phyloP scores from a whole-genome alignment of 2,888 invertebrate genomes.

The Epinotia ramella region DNA sequence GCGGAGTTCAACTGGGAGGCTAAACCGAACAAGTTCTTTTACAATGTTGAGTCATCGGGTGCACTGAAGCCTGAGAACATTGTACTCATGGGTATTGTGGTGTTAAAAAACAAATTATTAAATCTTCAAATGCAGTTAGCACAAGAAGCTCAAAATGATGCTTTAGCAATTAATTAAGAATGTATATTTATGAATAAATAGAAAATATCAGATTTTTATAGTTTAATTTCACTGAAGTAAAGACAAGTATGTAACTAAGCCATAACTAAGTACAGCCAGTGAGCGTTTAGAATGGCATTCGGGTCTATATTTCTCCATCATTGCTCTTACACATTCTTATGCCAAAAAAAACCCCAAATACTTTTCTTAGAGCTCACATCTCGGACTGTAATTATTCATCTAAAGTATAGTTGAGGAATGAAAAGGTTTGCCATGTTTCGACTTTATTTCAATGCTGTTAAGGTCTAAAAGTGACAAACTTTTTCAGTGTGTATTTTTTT shows the following conservation, averaged over 20 bases:
- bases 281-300: too few relatives aligned
- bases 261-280: too few relatives aligned
- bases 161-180: conserved; percentile 88
- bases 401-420: not conserved
- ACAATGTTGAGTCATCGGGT: conserved; percentile 98
- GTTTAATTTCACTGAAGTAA: conserved; percentile 11
- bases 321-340: too few relatives aligned
- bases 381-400: not conserved
- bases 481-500: too few relatives aligned
- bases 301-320: too few relatives aligned
- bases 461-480: too few relatives aligned
- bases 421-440: too few relatives aligned
- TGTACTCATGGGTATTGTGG: conserved; percentile 96
- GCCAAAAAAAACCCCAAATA: too few relatives aligned
- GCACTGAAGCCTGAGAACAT: conserved; percentile 98
- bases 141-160: conserved; percentile 94
- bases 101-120: conserved; percentile 97
- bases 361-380: too few relatives aligned
- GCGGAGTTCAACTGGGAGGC: conserved; percentile 97
- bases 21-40: conserved; percentile 98
- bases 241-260: too few relatives aligned
- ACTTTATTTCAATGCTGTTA: too few relatives aligned
- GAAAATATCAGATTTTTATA: not conserved
- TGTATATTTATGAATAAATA: conserved; percentile 34
- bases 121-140: conserved; percentile 97